phyloP scores from a whole-genome alignment of 2,888 invertebrate genomes.

The Aquatica leii region DNA sequence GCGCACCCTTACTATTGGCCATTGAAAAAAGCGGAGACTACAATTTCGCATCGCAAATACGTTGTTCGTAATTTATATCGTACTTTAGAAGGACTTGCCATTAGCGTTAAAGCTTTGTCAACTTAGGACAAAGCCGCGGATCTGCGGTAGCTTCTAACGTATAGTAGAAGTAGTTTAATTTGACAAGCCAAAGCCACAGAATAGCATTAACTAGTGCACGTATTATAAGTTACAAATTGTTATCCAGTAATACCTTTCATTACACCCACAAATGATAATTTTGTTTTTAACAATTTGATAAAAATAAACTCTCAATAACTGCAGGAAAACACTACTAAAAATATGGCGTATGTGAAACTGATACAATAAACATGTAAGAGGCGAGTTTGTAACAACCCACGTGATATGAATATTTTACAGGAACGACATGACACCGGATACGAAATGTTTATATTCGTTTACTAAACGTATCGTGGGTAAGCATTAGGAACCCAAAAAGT shows the following conservation, averaged over 20 bases:
- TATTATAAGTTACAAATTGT: slow-evolving; percentile 4
- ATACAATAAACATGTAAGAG: slow-evolving; percentile 54
- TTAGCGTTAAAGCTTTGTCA: slow-evolving; percentile 38
- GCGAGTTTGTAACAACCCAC: slow-evolving; percentile 47
- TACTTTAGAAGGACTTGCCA: slow-evolving; percentile 35
- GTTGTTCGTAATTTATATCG: slow-evolving; percentile 36
- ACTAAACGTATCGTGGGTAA: slow-evolving; percentile 23
- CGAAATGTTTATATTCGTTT: slow-evolving; percentile 25
- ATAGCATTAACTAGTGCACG: slow-evolving; percentile 22
- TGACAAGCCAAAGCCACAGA: slow-evolving; percentile 36
- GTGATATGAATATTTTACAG: slow-evolving; percentile 48
- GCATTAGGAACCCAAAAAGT: slow-evolving; percentile 31
- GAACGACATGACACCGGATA: slow-evolving; percentile 35
- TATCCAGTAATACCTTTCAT: background rate
- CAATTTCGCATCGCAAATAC: slow-evolving; percentile 33
- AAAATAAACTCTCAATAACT: slow-evolving; percentile 41
- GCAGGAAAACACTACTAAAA: background rate
- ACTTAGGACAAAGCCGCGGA: slow-evolving; percentile 41
- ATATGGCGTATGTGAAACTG: slow-evolving; percentile 50
- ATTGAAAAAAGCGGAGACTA: slow-evolving; percentile 28
- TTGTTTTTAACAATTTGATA: background rate
- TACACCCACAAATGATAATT: background rate
- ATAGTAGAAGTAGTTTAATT: slow-evolving; percentile 39
- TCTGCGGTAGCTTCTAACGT: slow-evolving; percentile 35
- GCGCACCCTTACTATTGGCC: slow-evolving; percentile 37